Evolutionary conservation across 1,140 invertebrate species (phyloP), one percentile per base, ranked within the genome.

Genomic region (Bombus consobrinus): DNA sequence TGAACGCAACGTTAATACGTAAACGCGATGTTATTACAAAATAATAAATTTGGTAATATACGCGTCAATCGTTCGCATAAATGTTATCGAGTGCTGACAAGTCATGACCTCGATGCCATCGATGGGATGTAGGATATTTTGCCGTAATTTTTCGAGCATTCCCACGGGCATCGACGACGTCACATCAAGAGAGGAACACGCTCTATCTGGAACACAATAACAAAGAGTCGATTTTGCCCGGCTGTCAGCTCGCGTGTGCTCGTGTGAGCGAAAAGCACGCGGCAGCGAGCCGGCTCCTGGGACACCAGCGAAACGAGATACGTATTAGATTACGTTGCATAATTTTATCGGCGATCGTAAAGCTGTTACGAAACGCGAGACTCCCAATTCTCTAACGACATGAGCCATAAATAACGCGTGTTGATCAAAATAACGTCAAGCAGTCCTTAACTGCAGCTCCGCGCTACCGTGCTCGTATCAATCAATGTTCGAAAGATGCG

Each of bases 271-370:
- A 86, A 85, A 86, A 91, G 75, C 87, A 91, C 75, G 86, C 69
- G 83, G 66, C 79, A 41, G 69, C 81, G 53, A 59, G 18, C 41
- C 57, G 89, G 86, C 89, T 91, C 89, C 85, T 69, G 77, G 82
- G 85, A 87, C 81, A 91, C 81, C 77, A 86, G 81, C 88, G 93
- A 92, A 93, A 94, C 90, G 84, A 91, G 91, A 94, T 90, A 92
- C 92, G 91, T 93, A 92, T 94, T 92, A 90, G 89, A 94, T 94
- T 94, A 93, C 92, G 85, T 94, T 94, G 90, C 93, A 93, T 94
- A 94, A 94, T 94, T 94, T 94, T 93, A 94, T 93, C 91, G 91
- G 89, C 86, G 81, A 92, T 93, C 91, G 90, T 91, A 93, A 94
- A 93, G 87, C 87, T 92, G 92, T 93, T 93, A 87, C 87, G 90